Evolutionary conservation across 2,888 invertebrate genomes (phyloP).

Genomic region (Eretmocerus hayati): DNA sequence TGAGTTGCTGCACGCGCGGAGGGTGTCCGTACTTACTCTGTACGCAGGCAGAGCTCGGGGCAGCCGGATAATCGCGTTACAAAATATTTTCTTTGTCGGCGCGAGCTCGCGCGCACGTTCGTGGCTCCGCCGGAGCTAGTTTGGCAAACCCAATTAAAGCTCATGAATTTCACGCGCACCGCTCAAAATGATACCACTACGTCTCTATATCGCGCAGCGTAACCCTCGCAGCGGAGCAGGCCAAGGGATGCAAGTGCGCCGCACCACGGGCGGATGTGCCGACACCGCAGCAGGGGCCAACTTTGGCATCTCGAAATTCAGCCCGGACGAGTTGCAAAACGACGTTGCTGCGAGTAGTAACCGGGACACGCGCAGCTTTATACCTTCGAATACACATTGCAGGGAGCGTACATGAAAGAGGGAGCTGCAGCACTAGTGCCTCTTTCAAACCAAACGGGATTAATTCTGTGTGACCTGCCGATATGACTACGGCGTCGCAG

Average conservation of each 20-base stretch:
- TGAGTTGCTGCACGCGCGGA: too few species aligned
- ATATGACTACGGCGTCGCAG: too few species aligned
- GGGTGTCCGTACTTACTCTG: too few species aligned
- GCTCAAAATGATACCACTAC: slow-evolving; percentile 13
- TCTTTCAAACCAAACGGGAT: slow-evolving; percentile 16
- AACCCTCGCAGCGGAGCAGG: too few species aligned
- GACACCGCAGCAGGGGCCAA: not conserved
- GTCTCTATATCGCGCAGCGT: too few species aligned
- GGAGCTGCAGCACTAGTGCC: slow-evolving; percentile 4
- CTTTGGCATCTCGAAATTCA: slow-evolving; percentile 14
- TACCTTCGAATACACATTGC: too few species aligned
- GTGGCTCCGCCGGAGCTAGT: slow-evolving; percentile 1
- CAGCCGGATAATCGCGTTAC: slow-evolving; percentile 4
- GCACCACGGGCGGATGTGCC: too few species aligned
- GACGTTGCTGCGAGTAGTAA: slow-evolving; percentile 4
- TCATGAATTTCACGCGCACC: slow-evolving; percentile 5
- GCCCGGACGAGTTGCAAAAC: slow-evolving; percentile 2
- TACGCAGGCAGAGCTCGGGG: too few species aligned
- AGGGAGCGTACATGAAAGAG: too few species aligned
- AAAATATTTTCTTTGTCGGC: slow-evolving; percentile 10
- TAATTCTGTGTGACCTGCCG: too few species aligned
- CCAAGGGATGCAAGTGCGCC: too few species aligned
- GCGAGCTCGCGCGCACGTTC: not conserved
- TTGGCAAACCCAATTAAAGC: slow-evolving; percentile 13
- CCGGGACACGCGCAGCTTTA: too few species aligned